Base-by-base conservation (phyloP, 2,113 vertebrate genomes). In the Sylvietta virens region DNA sequence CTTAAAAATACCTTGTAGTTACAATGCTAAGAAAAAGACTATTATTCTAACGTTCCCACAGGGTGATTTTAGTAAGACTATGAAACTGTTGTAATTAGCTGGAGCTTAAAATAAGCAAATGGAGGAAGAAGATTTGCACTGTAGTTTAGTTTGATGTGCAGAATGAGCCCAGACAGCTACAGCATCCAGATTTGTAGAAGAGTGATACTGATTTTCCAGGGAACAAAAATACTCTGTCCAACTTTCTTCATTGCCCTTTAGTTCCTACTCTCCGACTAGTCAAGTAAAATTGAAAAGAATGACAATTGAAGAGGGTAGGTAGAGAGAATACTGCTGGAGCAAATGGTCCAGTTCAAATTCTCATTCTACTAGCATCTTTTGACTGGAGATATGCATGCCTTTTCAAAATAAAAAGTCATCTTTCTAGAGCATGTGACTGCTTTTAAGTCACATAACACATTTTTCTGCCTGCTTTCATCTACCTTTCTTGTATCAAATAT, bases 401-500 rank as follows among this genome's bases (percentile, higher is more conserved):
- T 92, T 87, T 81, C 64, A 24, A 66, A 95, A 94, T 88, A 69
- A 70, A 88, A 92, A 73, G 27, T 90, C 31, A 94, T 95, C 57
- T 88, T 95, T 72, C 57, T 61, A 90, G 88, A 94, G 76, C 35
- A 94, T 54, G 69, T 92, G 67, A 78, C 48, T 93, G 86, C 28
- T 92, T 97, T 90, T 93, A 64, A 81, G 81, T 77, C 17, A 8
- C n/a, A 45, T 62, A 33, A 2, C 3, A 15, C 15, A 71, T 92
- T 78, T 92, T 89, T 57, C 90, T 86, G 72, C 69, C 76, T 95
- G 56, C 88, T 97, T 97, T 97, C 45, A 96, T 95, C 81, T 87
- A 30, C 64, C 30, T 94, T 95, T 96, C 96, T 92, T 88, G 82
- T 86, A 91, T 86, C 90, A 97, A 96, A 92, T 83, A 62, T 37